Percentiles rank a stretch among this genome's conserved stretches.
These are phyloP conservation scores for Pantherophis alleghaniensis DNA, from an alignment of 2,797 vertebrate species.

Conservation along the genomic window DNA sequence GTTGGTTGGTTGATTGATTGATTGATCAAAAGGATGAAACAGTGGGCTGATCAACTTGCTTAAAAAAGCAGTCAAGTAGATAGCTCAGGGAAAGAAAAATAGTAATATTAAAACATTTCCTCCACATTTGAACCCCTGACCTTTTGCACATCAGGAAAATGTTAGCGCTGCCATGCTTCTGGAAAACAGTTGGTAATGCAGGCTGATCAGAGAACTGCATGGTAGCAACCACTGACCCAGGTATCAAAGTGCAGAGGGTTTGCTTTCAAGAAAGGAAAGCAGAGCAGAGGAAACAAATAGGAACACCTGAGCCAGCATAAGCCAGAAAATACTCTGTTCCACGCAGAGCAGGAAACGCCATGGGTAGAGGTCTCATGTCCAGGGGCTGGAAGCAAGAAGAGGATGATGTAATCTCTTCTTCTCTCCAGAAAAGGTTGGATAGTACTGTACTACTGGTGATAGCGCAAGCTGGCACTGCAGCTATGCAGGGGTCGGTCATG, in stretches of 20 bases:
- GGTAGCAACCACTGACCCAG: not conserved
- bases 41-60: not conserved
- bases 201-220: not conserved
- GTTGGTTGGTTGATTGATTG: not conserved
- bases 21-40: not conserved
- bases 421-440: not conserved
- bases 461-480: not conserved
- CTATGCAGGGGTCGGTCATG: not conserved
- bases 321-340: not conserved
- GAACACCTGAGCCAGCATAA: not conserved
- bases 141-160: not conserved
- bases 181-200: not conserved
- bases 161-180: not conserved
- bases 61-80: not conserved
- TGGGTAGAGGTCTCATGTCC: not conserved
- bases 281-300: not conserved
- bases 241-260: not conserved
- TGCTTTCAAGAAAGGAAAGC: not conserved
- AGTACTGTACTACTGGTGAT: not conserved
- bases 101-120: not conserved
- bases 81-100: not conserved
- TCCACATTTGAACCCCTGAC: not conserved
- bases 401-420: not conserved
- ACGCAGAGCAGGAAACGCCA: not conserved
- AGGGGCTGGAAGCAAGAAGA: not conserved